Percentiles rank a stretch among this genome's conserved stretches.
phyloP scores from a whole-genome alignment of 2,888 invertebrate genomes.

The Mythimna loreyi region DNA sequence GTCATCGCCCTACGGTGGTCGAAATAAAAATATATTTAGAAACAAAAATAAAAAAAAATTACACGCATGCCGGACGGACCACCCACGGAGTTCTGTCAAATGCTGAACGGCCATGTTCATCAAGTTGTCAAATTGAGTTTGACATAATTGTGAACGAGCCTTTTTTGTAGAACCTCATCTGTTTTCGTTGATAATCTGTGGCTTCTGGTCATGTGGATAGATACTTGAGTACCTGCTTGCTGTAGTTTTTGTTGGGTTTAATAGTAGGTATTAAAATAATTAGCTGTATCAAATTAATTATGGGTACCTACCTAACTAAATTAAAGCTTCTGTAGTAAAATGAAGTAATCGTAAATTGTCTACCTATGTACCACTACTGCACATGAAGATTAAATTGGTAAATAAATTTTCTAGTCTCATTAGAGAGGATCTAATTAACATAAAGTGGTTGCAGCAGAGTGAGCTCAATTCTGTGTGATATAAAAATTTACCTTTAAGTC shows the following conservation, averaged over 20 bases:
- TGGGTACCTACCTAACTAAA: background rate
- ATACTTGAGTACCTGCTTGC: constrained; percentile 43
- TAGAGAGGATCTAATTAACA: background rate
- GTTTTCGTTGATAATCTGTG: constrained; percentile 70
- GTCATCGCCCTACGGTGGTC: constrained; percentile 83
- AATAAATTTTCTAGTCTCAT: too few relatives aligned
- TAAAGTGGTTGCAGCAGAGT: background rate
- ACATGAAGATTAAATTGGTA: too few relatives aligned
- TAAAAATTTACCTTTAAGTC: too few relatives aligned
- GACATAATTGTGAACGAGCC: constrained; percentile 87
- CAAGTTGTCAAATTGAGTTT: constrained; percentile 90
- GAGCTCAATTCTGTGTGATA: background rate
- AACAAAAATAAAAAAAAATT: constrained; percentile 77
- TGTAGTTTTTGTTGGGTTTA: constrained; percentile 34
- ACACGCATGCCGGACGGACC: constrained; percentile 81
- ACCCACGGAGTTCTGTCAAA: constrained; percentile 87
- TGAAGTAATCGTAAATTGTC: background rate
- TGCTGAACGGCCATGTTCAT: constrained; percentile 86
- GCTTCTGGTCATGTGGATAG: constrained; percentile 73
- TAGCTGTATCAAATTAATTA: background rate
- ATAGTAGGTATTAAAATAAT: constrained; percentile 7
- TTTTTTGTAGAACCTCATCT: constrained; percentile 76
- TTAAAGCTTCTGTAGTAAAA: background rate
- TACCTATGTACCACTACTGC: too few relatives aligned
- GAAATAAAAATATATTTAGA: constrained; percentile 77